Evolutionary conservation across 2,797 vertebrate species (phyloP), one percentile per base, ranked within the genome.

Genomic region (Cichlasoma orientale): DNA sequence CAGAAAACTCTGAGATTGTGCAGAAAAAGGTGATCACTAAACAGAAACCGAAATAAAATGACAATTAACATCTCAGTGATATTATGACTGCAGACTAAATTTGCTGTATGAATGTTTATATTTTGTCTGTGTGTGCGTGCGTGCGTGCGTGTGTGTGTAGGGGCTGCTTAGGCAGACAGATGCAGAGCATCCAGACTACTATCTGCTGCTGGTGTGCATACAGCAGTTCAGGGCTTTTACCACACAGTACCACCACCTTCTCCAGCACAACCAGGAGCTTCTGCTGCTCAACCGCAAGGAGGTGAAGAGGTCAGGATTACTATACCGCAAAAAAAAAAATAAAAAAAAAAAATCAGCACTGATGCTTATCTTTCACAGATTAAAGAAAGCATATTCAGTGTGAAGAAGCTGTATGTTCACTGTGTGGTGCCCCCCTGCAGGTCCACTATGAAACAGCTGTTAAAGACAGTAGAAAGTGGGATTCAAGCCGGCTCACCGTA

Each of bases 121-220:
- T 73, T 36, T 33, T n/a, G 10, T 29, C 16, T 66, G 16, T 56
- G 6, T 8, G 2, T 70, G 7, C n/a, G 3, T 57, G 16, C 52
- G 4, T 57, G 18, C 78, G 53, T 83, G 9, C 79, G 6, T 80
- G 31, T 83, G 53, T 85, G 55, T 88, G 61, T 80, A 99, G 98
- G 96, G 96, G 3, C 92, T 99, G 75, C 92, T 99, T 66, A 97
- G 96, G 89, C 98, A 97, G 92, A 99, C 98, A 0, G 97, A 96
- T 25, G 96, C 97, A 13, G 97, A 98, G 68, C 98, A 99, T 84
- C 98, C 98, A 0, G 98, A 99, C 91, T 98, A 99, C 89, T 99
- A 98, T 88, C 95, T 99, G 85, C 95, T 99, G 80, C 95, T 98
- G 86, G 96, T 99, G 83, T 97, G 97, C 61, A 96, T 98, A 86